Evolutionary conservation across 2,797 vertebrate genomes (phyloP).

Genomic region (Ciconia nigra): DNA sequence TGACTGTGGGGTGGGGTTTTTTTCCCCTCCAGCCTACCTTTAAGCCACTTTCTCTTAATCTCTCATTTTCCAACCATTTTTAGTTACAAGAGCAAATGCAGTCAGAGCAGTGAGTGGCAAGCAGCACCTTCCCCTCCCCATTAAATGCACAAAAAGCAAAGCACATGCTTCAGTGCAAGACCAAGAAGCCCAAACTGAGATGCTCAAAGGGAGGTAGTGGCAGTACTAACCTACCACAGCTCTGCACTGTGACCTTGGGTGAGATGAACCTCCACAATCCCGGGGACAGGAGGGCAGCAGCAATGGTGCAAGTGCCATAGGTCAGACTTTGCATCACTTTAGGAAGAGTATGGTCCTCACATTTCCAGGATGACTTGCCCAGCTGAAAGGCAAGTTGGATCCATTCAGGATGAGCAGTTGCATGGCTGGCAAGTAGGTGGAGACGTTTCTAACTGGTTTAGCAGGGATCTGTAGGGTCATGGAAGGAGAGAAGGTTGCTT

Average conservation of each 20-base stretch:
- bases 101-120: background rate
- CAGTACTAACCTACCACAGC: background rate
- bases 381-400: background rate
- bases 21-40: background rate
- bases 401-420: background rate
- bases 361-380: background rate
- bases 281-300: background rate
- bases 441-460: background rate
- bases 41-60: background rate
- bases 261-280: background rate
- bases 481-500: background rate
- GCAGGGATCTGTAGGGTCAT: background rate
- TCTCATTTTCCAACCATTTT: background rate
- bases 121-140: background rate
- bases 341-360: background rate
- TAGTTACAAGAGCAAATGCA: background rate
- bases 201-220: background rate
- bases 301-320: background rate
- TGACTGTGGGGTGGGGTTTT: background rate
- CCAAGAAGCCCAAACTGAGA: background rate
- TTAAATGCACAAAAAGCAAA: background rate
- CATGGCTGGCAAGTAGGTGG: background rate
- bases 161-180: rapidly evolving
- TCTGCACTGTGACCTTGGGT: background rate
- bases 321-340: background rate